A percentile compares a stretch with the other conserved stretches of the same genome.
Conservation (phyloP, 2,888 invertebrate genomes). For the Hypselothyrea guttata region DNA sequence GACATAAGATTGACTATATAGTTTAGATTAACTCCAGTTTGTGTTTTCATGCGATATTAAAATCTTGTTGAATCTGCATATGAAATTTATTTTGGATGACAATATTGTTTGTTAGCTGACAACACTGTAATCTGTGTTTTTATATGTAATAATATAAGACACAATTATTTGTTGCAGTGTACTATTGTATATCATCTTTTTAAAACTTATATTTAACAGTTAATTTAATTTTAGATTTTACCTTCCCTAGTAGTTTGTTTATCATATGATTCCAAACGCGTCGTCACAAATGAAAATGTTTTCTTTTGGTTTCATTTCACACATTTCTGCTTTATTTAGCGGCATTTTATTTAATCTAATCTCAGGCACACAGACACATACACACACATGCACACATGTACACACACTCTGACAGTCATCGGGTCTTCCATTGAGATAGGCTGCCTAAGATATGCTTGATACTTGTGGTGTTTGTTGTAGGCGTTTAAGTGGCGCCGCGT, state of each 20-base stretch:
- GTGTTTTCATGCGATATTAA: too few relatives aligned
- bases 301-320: slow-evolving; percentile 23
- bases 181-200: too few relatives aligned
- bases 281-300: not conserved
- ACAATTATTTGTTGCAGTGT: too few relatives aligned
- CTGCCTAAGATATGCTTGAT: slow-evolving; percentile 46
- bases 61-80: too few relatives aligned
- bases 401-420: slow-evolving; percentile 7
- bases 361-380: slow-evolving; percentile 49
- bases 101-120: too few relatives aligned
- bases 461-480: slow-evolving; percentile 27
- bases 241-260: not conserved
- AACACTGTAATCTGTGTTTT: too few relatives aligned
- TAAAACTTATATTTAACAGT: too few relatives aligned
- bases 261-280: not conserved
- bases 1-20: too few relatives aligned
- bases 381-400: slow-evolving; percentile 13
- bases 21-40: too few relatives aligned
- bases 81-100: too few relatives aligned
- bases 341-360: slow-evolving; percentile 65
- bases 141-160: too few relatives aligned
- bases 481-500: slow-evolving; percentile 29
- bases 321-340: slow-evolving; percentile 32
- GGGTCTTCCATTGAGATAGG: slow-evolving; percentile 34
- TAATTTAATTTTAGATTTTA: too few relatives aligned